Percentiles rank a stretch among this genome's conserved stretches.
phyloP scores from a whole-genome alignment of 1,140 invertebrate genomes.

The Idris sp. region DNA sequence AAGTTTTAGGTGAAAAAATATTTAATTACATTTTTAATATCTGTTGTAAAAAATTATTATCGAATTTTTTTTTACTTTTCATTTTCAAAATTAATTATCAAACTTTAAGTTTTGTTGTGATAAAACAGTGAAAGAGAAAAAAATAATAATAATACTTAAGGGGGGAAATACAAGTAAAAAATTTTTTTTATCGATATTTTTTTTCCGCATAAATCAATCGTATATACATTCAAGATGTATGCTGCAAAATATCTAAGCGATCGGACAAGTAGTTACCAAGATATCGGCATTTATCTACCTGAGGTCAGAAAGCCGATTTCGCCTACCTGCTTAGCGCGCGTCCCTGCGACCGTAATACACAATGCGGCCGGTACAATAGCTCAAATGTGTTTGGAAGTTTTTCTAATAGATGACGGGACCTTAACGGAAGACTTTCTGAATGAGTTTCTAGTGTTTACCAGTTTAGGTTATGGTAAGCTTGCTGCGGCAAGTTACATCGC shows the following conservation, averaged over 20 bases:
- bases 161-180: conserved; percentile 9
- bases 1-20: no score
- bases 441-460: conserved; percentile 2
- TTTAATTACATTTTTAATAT: no score
- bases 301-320: not conserved
- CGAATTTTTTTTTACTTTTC: no score
- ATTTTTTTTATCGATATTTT: conserved; percentile 13
- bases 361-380: conserved; percentile 9
- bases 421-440: not conserved
- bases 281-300: conserved; percentile 7
- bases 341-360: conserved; percentile 11
- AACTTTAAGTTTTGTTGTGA: no score
- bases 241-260: conserved; percentile 9
- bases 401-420: conserved; percentile 13
- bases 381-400: conserved; percentile 6
- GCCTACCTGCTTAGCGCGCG: conserved; percentile 8
- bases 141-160: no score
- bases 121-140: no score
- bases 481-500: not conserved
- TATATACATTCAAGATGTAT: conserved; percentile 11
- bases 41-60: no score
- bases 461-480: not conserved
- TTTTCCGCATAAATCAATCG: conserved; percentile 5
- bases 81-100: no score
- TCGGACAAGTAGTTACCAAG: conserved; percentile 4